phyloP scores from a whole-genome alignment of 2,113 vertebrate species.

The Gymnocephalus cernua region DNA sequence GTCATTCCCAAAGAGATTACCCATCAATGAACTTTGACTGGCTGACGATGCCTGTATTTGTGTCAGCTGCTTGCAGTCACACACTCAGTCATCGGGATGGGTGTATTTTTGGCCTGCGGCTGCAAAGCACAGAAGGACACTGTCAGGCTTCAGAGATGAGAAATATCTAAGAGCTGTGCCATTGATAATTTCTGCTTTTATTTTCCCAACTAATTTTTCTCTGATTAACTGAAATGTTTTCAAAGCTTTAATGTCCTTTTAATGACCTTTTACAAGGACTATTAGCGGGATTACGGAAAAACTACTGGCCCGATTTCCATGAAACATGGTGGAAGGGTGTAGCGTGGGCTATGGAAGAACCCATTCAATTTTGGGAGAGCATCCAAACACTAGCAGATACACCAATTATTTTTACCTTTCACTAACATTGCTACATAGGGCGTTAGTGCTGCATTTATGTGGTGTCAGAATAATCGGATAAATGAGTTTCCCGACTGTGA shows the following conservation, averaged over 20 bases:
- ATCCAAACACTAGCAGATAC: too few relatives aligned
- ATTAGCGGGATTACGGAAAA: too few relatives aligned
- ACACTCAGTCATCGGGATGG: constrained; percentile 36
- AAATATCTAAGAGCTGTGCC: constrained; percentile 19
- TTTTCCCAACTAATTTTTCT: neutral
- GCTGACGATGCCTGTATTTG: constrained; percentile 16
- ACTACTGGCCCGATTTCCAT: too few relatives aligned
- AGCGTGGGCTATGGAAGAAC: too few relatives aligned
- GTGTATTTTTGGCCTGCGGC: constrained; percentile 45
- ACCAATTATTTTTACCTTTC: too few relatives aligned
- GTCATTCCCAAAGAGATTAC: constrained; percentile 50
- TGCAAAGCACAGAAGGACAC: constrained; percentile 32
- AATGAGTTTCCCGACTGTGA: too few relatives aligned
- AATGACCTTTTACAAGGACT: neutral
- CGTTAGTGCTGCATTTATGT: too few relatives aligned
- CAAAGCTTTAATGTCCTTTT: constrained; percentile 12
- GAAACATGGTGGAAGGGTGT: too few relatives aligned
- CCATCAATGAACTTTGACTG: constrained; percentile 46
- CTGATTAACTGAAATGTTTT: constrained; percentile 20
- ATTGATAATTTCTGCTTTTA: neutral
- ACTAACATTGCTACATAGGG: too few relatives aligned
- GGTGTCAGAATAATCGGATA: too few relatives aligned
- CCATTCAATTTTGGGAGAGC: too few relatives aligned
- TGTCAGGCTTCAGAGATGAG: constrained; percentile 33
- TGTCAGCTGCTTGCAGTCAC: constrained; percentile 18